Percentiles rank a stretch among this genome's conserved stretches.
Evolutionary conservation across 2,113 vertebrate species (phyloP).

Genomic region (Crotalus tigris): DNA sequence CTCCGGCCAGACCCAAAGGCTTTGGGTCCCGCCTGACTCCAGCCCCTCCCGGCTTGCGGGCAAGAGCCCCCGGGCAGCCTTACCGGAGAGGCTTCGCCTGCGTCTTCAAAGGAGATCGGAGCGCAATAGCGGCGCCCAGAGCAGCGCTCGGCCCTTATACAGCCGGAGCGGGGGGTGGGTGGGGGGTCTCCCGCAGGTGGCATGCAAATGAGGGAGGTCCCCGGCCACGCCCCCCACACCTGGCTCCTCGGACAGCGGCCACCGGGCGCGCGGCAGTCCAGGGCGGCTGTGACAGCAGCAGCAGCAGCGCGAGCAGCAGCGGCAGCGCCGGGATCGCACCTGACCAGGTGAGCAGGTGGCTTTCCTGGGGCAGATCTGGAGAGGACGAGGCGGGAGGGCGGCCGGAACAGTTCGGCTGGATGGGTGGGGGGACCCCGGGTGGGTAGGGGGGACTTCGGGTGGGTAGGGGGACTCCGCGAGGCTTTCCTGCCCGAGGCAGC

Average conservation of each 20-base stretch:
- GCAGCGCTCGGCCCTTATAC: not conserved
- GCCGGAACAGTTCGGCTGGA: too few species aligned
- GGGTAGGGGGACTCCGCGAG: too few species aligned
- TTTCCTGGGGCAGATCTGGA: not conserved
- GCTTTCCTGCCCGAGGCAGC: not conserved
- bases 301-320: not conserved
- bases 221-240: not conserved
- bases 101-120: too few species aligned
- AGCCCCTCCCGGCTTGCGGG: not conserved
- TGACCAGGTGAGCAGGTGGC: not conserved
- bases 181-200: not conserved
- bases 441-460: not conserved
- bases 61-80: not conserved
- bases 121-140: not conserved
- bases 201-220: conserved; percentile 5
- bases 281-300: not conserved
- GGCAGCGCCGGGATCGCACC: not conserved
- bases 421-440: not conserved
- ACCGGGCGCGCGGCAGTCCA: not conserved
- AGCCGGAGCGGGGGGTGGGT: not conserved
- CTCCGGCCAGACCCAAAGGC: not conserved
- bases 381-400: not conserved
- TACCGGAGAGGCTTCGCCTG: not conserved
- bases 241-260: not conserved
- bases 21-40: not conserved